Base-by-base conservation (phyloP, 2,888 invertebrate genomes). In the Iphiclides podalirius region DNA sequence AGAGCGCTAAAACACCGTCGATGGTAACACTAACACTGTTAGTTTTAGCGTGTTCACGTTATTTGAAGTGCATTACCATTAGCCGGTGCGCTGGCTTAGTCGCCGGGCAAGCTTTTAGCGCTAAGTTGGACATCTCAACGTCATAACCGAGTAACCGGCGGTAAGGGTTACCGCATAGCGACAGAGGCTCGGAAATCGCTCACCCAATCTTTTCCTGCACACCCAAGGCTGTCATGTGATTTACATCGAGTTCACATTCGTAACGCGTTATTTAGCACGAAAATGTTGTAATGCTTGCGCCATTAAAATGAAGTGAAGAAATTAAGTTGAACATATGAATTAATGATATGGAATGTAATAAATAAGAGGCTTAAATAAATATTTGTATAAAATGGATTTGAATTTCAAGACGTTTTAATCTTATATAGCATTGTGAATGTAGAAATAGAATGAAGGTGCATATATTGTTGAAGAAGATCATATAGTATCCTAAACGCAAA, bases 51-150 rank as follows among this genome's bases (percentile, higher is more conserved):
- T 33, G 33, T 26, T 34, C 15, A 38, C 12, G 33, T 20, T 38
- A 33, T 43, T 33, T 23, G 14, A 15, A 38, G 33, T 33, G 33
- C 38, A 36, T 20, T 20, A 14, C 16, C 12, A 38, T 31, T 45
- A 37, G 41, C 11, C 1, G 15, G 36, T 14, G 26, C 20, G 14
- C 11, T 35, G 12, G 28, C 14, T 31, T 20, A 39, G 26, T 33
- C 23, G n/a, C 11, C 7, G n/a, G 38, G 11, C 23, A 42, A 42
- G 37, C 37, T 48, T 48, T 48, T 48, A 48, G 39, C 33, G 12
- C 9, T 26, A 15, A 9, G 33, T 34, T 16, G 43, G 14, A 33
- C 36, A 49, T 49, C 33, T 38, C 37, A 49, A 43, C 23, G 43
- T 49, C 38, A 43, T n/a, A 43, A 38, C 26, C 6, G 8, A n/a